Evolutionary conservation across 2,113 vertebrate species (phyloP), one percentile per base, ranked within the genome.

Genomic region (Camarhynchus parvulus): DNA sequence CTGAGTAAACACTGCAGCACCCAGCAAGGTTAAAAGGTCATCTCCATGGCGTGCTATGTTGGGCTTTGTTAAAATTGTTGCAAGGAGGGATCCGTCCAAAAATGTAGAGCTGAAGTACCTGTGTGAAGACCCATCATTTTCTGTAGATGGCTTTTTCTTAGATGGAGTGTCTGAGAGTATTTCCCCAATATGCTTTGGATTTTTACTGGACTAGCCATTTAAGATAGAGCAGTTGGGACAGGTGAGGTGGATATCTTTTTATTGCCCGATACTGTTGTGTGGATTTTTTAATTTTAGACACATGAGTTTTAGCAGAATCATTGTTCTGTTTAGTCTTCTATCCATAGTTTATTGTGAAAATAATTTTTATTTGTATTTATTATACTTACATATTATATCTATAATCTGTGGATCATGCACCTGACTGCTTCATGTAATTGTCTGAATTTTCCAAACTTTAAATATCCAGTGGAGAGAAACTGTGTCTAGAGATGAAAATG

Each of bases 1-100:
- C 31, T 49, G 28, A n/a, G 55, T 73, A 64, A 85, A 35, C 31
- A 7, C 30, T 15, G 11, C 1, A 3, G 66, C 23, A n/a, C 28
- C 24, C 47, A 46, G 1, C 4, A 0, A 22, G 15, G 21, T 73
- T 70, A 23, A 27, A 11, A 72, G 50, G 68, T 83, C 6, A 30
- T 33, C n/a, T 79, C n/a, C 7, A 0, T 30, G 14, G 11, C 3
- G 4, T 46, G 15, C 24, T 74, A 0, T 47, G 30, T 11, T 0
- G 2, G n/a, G 21, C 25, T 67, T 81, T 74, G n/a, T 35, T 74
- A n/a, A 83, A 79, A 58, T 30, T 81, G 50, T 39, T 41, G 17
- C 52, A 53, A n/a, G 50, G 46, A 62, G 12, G 0, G 1, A 39
- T 66, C 31, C 8, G 18, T 73, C 28, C 12, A 25, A 3, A 83